A percentile compares a stretch with the other conserved stretches of the same genome.
Evolutionary conservation across 2,888 invertebrate genomes (phyloP).

Genomic region (Limnephilus marmoratus): DNA sequence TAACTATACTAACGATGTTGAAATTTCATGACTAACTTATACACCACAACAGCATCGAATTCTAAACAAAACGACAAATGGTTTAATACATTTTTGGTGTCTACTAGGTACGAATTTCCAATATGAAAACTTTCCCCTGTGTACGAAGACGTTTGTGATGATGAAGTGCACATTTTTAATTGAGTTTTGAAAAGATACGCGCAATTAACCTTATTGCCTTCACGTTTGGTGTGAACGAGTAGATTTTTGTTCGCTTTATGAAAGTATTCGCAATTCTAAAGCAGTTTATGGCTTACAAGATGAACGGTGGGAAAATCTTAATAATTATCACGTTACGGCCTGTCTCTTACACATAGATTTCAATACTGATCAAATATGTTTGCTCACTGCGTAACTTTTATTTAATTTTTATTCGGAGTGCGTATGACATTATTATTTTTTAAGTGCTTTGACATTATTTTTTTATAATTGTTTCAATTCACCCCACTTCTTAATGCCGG

Average conservation of each 20-base stretch:
- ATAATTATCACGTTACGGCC: background rate
- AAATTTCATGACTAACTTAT: too few relatives aligned
- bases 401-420: background rate
- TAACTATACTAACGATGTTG: too few relatives aligned
- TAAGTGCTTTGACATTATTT: background rate
- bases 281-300: background rate
- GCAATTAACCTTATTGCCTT: constrained; percentile 8
- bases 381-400: background rate
- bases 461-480: background rate
- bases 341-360: background rate
- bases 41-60: too few relatives aligned
- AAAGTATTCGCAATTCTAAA: constrained; percentile 5
- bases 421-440: background rate
- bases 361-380: background rate
- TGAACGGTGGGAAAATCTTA: background rate
- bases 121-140: background rate
- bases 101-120: background rate
- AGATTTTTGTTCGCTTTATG: background rate
- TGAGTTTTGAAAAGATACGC: constrained; percentile 16
- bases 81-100: too few relatives aligned
- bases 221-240: background rate
- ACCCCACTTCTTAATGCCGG: background rate
- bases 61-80: too few relatives aligned
- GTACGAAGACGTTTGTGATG: background rate
- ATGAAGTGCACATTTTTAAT: constrained; percentile 6